phyloP scores from a whole-genome alignment of 2,113 vertebrate species.

The Leucosticte australis region DNA sequence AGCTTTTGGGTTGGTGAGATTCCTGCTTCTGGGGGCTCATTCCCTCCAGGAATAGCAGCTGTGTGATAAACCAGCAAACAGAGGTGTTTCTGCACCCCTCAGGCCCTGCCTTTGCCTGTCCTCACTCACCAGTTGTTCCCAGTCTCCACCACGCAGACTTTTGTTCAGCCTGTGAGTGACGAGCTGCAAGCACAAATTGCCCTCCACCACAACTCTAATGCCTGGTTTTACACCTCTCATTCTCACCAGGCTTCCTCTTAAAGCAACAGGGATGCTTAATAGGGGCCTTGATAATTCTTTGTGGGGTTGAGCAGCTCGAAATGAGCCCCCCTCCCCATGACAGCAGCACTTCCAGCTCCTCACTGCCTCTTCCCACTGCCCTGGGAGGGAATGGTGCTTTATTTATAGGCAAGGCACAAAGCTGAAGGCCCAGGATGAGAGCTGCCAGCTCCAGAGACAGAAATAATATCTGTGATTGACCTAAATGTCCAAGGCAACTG shows the following conservation, averaged over 20 bases:
- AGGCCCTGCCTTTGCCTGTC: neutral
- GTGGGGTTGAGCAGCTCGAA: neutral
- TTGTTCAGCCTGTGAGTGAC: neutral
- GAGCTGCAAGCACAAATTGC: neutral
- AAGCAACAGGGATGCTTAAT: neutral
- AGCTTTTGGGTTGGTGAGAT: neutral
- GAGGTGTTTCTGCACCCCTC: neutral
- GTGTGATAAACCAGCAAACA: neutral
- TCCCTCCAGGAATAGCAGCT: neutral
- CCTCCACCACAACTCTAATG: neutral
- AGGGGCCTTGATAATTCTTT: neutral
- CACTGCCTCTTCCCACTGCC: neutral
- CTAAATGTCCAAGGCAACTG: conserved; percentile 23
- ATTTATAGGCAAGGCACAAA: conserved; percentile 41
- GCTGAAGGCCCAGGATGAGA: conserved; percentile 12
- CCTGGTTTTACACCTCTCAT: neutral
- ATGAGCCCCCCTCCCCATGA: neutral
- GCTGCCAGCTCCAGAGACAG: conserved; percentile 1
- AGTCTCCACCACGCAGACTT: rapidly evolving
- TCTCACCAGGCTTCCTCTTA: neutral
- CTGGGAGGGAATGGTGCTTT: neutral
- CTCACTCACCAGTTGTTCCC: neutral
- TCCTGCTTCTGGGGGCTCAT: neutral
- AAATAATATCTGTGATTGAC: conserved; percentile 60
- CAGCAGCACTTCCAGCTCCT: neutral